These are phyloP conservation scores for Melanotaenia trifasciata DNA, from an alignment of 2,797 vertebrate species.

Conservation along the genomic window DNA sequence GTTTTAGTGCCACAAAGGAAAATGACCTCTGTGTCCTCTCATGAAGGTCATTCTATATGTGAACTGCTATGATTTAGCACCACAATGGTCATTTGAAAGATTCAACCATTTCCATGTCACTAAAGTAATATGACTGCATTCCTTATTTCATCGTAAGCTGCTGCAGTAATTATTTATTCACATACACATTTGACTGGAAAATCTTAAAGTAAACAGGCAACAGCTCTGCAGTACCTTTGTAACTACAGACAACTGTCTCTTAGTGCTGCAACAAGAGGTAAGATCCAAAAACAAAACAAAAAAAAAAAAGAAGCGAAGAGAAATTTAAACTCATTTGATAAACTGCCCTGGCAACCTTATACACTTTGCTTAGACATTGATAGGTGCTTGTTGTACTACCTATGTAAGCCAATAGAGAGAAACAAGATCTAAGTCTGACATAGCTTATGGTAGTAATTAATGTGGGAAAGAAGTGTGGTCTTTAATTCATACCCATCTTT, in stretches of 20 bases:
- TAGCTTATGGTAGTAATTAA: not conserved
- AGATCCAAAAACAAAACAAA: not conserved
- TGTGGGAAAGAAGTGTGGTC: no score
- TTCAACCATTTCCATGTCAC: not conserved
- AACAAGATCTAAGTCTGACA: not conserved
- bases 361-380: no score
- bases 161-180: conserved; percentile 10
- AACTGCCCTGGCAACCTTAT: no score
- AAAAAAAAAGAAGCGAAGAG: no score
- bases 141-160: not conserved
- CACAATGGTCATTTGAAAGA: not conserved
- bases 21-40: not conserved
- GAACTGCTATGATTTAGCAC: conserved; percentile 5
- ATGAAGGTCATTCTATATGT: conserved; percentile 8
- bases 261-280: no score
- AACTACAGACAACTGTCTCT: not conserved
- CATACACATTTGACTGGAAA: not conserved
- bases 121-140: conserved; percentile 3
- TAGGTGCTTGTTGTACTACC: no score
- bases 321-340: no score
- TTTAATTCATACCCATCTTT: no score
- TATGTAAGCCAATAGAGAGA: no score
- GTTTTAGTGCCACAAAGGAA: not conserved
- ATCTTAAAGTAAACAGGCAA: not conserved
- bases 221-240: not conserved